These are phyloP conservation scores for Zonotrichia leucophrys DNA, from an alignment of 2,113 vertebrate genomes.

Conservation along the genomic window DNA sequence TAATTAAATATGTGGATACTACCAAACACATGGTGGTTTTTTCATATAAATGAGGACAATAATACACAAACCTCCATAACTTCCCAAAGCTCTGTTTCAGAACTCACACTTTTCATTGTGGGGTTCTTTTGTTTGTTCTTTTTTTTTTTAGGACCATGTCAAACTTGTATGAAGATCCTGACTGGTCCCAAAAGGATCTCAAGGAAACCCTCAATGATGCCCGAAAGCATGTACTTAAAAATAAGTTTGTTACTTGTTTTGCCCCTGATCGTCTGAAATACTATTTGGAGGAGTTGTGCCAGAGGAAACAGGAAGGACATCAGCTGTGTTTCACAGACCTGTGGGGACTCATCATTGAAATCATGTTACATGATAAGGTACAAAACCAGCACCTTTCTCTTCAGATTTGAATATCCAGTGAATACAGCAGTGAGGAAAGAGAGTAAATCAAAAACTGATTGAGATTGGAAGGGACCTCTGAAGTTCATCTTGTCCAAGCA, in stretches of 20 bases:
- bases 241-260: slow-evolving; percentile 68
- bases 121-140: not conserved
- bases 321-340: slow-evolving; percentile 78
- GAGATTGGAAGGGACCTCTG: not conserved
- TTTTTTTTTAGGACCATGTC: slow-evolving; percentile 77
- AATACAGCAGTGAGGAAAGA: not conserved
- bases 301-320: slow-evolving; percentile 76
- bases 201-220: slow-evolving; percentile 47
- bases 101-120: not conserved
- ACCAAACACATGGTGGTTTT: not conserved
- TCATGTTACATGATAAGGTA: slow-evolving; percentile 80
- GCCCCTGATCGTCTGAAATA: slow-evolving; percentile 70
- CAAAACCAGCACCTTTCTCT: not conserved
- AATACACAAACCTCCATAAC: not conserved
- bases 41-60: not conserved
- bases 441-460: not conserved
- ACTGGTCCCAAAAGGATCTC: slow-evolving; percentile 84
- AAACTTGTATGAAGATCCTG: slow-evolving; percentile 76
- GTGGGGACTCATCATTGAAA: slow-evolving; percentile 82
- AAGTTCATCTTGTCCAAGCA: not conserved
- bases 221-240: slow-evolving; percentile 73
- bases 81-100: not conserved
- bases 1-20: not conserved
- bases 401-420: not conserved
- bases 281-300: slow-evolving; percentile 70